phyloP scores from a whole-genome alignment of 2,113 vertebrate species.

The Cynoglossus semilaevis region DNA sequence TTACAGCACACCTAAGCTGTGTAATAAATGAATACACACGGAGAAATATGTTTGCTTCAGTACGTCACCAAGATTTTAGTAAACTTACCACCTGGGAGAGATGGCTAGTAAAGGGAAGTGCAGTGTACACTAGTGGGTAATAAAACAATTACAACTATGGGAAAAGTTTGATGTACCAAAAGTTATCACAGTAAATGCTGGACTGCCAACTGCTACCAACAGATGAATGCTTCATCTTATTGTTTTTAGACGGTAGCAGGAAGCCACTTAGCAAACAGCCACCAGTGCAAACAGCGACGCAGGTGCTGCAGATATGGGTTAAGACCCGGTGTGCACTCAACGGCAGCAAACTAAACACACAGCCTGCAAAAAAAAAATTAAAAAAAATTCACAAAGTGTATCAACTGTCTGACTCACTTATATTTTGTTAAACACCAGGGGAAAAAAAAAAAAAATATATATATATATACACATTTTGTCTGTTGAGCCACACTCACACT shows the following conservation, averaged over 20 bases:
- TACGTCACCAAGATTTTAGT: no score
- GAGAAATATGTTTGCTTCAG: no score
- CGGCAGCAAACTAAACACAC: not conserved
- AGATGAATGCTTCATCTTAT: no score
- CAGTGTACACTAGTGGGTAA: no score
- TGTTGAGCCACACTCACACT: not conserved
- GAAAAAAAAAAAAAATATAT: not conserved
- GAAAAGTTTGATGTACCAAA: no score
- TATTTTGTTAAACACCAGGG: not conserved
- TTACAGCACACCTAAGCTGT: no score
- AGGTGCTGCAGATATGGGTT: constrained; percentile 4
- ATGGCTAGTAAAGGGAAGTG: no score
- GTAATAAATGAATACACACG: no score
- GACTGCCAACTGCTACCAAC: no score
- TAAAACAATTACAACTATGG: no score
- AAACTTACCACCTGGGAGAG: no score
- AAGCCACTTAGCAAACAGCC: constrained; percentile 35
- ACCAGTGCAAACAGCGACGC: constrained; percentile 18
- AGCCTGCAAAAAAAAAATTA: not conserved
- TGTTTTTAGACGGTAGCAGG: constrained; percentile 18
- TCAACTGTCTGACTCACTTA: not conserved
- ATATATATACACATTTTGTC: not conserved
- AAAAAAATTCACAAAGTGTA: not conserved
- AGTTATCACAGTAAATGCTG: no score
- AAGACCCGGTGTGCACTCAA: not conserved